Evolutionary conservation across 2,113 vertebrate species (phyloP), one percentile per base, ranked within the genome.

Genomic region (Platysternon megacephalum): DNA sequence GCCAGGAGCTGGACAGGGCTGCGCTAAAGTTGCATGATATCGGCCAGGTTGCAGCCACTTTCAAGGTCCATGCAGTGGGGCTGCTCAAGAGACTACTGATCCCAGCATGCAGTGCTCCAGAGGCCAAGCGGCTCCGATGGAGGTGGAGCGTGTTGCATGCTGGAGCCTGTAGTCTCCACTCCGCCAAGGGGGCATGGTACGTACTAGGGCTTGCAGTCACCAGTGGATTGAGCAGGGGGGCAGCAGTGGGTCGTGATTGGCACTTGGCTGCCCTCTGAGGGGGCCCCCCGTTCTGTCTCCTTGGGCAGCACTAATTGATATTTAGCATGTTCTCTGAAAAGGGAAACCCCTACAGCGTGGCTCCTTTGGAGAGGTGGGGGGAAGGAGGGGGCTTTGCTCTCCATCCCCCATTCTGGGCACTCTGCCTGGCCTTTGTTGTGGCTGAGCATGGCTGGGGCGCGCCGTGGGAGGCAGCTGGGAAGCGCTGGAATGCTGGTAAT

Each of bases 391-490:
- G 78, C 19, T 6, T 39, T 19, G n/a, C 65, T 72, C 65, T 39
- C 17, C 9, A 39, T 13, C 39, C 39, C 82, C 83, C 49, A 4
- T 46, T 58, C 13, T 8, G 3, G 52, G 82, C 52, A 3, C 80
- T 53, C 35, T 46, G 93, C 90, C 86, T 51, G 32, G 76, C 85
- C 76, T 94, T 91, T 93, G 80, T 97, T 94, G 94, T 88, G 82
- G 94, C 92, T 87, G 90, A 29, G 39, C 28, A 29, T 28, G 79
- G 78, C 76, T 85, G 44, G 80, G 95, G 87, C 82, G 68, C 91
- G 86, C 61, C 13, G 11, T 32, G 65, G 91, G 91, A 92, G 65
- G 83, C 42, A 82, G 79, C 68, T 56, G 84, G 88, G 72, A 83
- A 93, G 79, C 58, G 28, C 10, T 86, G 91, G 81, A 94, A 95